Evolutionary conservation across 2,113 vertebrate genomes (phyloP).

Genomic region (Hylia prasina): DNA sequence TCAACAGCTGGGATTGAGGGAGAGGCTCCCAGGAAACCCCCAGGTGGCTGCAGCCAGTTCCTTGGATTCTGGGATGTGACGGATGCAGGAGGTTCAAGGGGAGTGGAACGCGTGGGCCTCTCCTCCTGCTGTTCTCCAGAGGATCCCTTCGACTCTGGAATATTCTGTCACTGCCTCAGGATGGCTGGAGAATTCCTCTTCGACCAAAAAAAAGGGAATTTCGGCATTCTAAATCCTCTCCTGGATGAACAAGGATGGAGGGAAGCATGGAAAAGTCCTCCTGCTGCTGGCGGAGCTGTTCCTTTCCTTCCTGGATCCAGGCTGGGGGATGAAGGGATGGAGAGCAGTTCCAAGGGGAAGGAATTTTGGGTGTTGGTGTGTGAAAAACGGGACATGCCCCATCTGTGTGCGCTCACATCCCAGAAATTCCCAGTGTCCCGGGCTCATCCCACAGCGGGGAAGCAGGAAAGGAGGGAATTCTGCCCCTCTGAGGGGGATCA

Average conservation of each 20-base stretch:
- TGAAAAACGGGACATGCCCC: fast-evolving
- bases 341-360: background rate
- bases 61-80: background rate
- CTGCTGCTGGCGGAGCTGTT: background rate
- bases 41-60: background rate
- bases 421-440: background rate
- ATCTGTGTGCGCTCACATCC: fast-evolving
- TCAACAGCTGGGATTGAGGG: background rate
- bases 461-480: background rate
- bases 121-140: background rate
- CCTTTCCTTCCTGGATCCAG: background rate
- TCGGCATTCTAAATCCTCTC: background rate
- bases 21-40: fast-evolving
- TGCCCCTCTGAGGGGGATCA: background rate
- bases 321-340: background rate
- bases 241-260: background rate
- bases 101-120: fast-evolving
- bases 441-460: fast-evolving
- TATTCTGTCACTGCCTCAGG: fast-evolving
- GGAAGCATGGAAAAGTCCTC: background rate
- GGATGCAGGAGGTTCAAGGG: background rate
- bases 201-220: background rate
- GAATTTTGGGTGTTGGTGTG: background rate
- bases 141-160: background rate
- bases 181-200: fast-evolving